These are phyloP conservation scores for Spinus pinus DNA, from an alignment of 2,797 vertebrate genomes.

Conservation along the genomic window DNA sequence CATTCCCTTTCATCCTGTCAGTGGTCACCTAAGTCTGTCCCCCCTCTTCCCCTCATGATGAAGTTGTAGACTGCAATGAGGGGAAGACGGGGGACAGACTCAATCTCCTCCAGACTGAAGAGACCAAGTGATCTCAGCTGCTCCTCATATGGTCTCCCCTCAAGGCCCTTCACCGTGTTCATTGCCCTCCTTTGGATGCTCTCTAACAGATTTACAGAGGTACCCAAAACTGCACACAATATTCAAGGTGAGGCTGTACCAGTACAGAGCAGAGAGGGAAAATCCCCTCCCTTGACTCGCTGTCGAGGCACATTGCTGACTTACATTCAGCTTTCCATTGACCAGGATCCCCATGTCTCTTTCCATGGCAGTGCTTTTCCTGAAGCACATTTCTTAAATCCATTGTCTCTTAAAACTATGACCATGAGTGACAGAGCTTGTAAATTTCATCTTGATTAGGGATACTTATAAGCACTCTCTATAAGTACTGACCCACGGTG, in stretches of 20 bases:
- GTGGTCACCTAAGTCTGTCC: background rate
- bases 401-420: background rate
- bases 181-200: background rate
- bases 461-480: background rate
- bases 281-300: background rate
- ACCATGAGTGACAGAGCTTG: background rate
- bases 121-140: background rate
- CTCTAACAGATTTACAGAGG: background rate
- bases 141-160: background rate
- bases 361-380: background rate
- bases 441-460: background rate
- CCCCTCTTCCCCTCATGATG: fast-evolving
- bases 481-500: background rate
- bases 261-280: background rate
- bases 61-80: background rate
- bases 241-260: background rate
- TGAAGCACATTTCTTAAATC: background rate
- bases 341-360: too few relatives aligned
- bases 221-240: background rate
- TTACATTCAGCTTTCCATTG: background rate
- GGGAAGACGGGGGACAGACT: too few relatives aligned
- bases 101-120: background rate
- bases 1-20: background rate
- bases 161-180: background rate
- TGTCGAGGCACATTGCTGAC: fast-evolving